Evolutionary conservation across 2,888 invertebrate species (phyloP), one percentile per base, ranked within the genome.

Genomic region (Noctua janthina): DNA sequence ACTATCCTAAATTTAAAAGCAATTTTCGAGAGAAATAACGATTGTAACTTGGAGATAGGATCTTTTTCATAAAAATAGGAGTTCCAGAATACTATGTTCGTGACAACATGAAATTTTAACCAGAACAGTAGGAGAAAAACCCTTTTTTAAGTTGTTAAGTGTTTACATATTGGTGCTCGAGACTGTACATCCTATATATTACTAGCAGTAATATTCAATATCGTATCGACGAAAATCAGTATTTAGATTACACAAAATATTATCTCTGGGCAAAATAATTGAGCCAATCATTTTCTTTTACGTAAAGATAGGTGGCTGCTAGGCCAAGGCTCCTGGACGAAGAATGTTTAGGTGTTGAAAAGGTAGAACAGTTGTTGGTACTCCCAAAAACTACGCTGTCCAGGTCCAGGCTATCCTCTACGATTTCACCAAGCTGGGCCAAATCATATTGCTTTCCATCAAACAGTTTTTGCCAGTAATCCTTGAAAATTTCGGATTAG

Each of bases 161-260:
- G 35, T 35, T 35, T 3, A 35, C 35, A 35, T 35, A 35, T 35
- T 35, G 35, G 35, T 35, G 35, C 35, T 35, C 35, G 35, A 2
- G 35, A 35, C 35, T 23, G 17, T 23, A 29, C 68, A n/a, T 46
- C 15, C 17, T 51, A 10, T n/a, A 29, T 56, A 66, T 8, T 15
- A 74, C 35, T n/a, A 51, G 46, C 67, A 46, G 49, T 59, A 23
- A 62, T n/a, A 54, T 15, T 46, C 46, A 78, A 17, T 78, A 84
- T 49, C 56, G 15, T 79, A 49, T 64, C 79, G 68, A 29, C 4
- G 11, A 78, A 64, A 64, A 56, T 56, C 62, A 64, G 64, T 81
- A 84, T 56, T 84, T 49, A 46, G 54, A 69, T 81, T 46, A 68
- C 35, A 46, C 54, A 46, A 67, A 69, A 78, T 69, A 78, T 43